phyloP scores from a whole-genome alignment of 1,140 invertebrate species.

The Sarcophaga peregrina region DNA sequence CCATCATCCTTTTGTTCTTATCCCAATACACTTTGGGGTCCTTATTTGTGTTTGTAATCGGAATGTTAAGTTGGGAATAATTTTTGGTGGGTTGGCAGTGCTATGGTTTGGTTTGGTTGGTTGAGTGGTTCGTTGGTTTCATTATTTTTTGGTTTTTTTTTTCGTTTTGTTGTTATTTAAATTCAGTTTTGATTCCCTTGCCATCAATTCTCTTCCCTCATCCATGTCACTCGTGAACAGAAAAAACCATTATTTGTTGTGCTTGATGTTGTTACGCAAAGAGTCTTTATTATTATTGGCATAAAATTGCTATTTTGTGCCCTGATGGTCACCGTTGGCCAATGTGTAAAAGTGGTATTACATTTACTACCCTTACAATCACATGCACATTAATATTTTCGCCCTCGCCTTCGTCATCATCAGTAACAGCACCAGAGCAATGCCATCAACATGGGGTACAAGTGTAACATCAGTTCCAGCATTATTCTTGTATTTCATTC shows the following conservation, averaged over 20 bases:
- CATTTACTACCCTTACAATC: neutral
- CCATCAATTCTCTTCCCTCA: no score
- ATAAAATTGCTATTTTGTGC: conserved; percentile 37
- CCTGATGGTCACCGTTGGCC: conserved; percentile 17
- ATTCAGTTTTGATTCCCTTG: conserved; percentile 1
- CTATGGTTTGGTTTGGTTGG: neutral
- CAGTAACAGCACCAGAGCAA: no score
- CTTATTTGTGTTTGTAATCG: neutral
- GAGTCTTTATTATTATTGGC: conserved; percentile 37
- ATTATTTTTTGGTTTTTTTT: no score
- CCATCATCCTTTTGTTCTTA: neutral
- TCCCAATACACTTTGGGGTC: no score
- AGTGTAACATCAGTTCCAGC: no score
- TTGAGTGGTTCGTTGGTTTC: conserved; percentile 33
- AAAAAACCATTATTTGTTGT: neutral
- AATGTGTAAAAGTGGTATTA: neutral
- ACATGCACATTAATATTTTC: no score
- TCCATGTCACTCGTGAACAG: neutral
- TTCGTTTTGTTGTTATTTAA: conserved; percentile 21
- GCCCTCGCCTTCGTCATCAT: no score
- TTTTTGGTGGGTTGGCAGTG: neutral
- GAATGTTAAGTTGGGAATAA: neutral
- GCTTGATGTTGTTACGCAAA: neutral
- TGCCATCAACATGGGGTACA: no score
- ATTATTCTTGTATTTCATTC: no score